Conservation (phyloP, 2,113 vertebrate genomes). For the Charina bottae region DNA sequence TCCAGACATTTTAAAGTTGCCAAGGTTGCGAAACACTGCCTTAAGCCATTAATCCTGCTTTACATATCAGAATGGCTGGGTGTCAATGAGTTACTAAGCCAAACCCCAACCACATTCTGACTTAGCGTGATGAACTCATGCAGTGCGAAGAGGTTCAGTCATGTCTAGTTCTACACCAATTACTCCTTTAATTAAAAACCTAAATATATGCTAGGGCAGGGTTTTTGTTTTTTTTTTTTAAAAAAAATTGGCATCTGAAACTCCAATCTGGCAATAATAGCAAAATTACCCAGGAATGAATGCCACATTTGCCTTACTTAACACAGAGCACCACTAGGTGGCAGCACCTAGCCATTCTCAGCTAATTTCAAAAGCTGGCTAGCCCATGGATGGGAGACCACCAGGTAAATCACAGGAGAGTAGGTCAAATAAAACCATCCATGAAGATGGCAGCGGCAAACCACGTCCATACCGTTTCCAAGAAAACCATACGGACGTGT, state of each 20-base stretch:
- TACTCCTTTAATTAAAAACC: background rate
- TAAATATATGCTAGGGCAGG: background rate
- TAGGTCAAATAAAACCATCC: background rate
- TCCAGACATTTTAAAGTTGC: background rate
- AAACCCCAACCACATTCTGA: background rate
- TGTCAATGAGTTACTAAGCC: background rate
- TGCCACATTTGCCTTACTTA: background rate
- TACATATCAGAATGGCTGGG: background rate
- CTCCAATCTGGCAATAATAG: background rate
- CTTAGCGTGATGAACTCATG: background rate
- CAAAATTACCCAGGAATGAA: background rate
- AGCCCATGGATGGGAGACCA: background rate
- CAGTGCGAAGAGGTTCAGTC: background rate
- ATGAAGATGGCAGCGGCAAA: background rate
- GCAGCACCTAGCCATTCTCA: background rate
- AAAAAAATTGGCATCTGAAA: background rate
- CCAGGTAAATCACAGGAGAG: background rate
- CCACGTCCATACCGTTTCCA: background rate
- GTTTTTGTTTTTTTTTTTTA: background rate
- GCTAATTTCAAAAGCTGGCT: background rate
- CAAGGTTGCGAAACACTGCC: background rate
- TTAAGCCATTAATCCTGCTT: background rate
- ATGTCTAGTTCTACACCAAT: background rate
- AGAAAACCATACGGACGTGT: background rate
- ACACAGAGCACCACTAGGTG: background rate